A percentile compares a stretch with the other conserved stretches of the same genome.
These are phyloP conservation scores for Malacoraja senta DNA, from an alignment of 2,797 vertebrate genomes.

Conservation along the genomic window DNA sequence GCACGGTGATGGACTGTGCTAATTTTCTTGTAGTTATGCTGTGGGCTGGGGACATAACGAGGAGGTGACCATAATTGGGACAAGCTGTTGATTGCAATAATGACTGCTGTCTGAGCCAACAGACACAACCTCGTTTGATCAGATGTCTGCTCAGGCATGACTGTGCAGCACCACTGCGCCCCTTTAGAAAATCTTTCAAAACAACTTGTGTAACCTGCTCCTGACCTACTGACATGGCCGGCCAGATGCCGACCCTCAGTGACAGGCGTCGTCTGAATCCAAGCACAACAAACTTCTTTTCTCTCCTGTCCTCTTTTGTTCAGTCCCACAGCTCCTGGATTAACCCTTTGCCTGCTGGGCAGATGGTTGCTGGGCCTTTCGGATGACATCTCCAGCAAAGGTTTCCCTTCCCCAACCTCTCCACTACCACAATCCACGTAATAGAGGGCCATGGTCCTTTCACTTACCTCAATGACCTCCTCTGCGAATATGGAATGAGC, in stretches of 20 bases:
- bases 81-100: conserved; percentile 91
- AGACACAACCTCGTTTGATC: conserved; percentile 56
- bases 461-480: too few relatives aligned
- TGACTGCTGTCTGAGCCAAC: conserved; percentile 88
- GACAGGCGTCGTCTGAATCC: conserved; percentile 47
- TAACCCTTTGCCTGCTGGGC: conserved; percentile 20
- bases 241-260: conserved; percentile 56
- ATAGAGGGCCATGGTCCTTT: neutral
- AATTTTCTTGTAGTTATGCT: conserved; percentile 66
- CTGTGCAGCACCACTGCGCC: conserved; percentile 42
- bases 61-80: conserved; percentile 77
- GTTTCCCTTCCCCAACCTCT: neutral
- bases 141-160: conserved; percentile 55
- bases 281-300: conserved; percentile 44
- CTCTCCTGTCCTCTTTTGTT: neutral
- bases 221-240: conserved; percentile 53
- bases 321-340: neutral
- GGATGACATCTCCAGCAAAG: neutral
- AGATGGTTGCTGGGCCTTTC: neutral
- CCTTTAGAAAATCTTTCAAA: conserved; percentile 39
- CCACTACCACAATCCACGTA: neutral
- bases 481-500: too few relatives aligned
- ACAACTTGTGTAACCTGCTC: conserved; percentile 48
- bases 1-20: conserved; percentile 74
- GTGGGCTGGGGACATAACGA: conserved; percentile 68